Conservation (phyloP, 92 coral and sea anemone species). For the Zoanthus gigantus region DNA sequence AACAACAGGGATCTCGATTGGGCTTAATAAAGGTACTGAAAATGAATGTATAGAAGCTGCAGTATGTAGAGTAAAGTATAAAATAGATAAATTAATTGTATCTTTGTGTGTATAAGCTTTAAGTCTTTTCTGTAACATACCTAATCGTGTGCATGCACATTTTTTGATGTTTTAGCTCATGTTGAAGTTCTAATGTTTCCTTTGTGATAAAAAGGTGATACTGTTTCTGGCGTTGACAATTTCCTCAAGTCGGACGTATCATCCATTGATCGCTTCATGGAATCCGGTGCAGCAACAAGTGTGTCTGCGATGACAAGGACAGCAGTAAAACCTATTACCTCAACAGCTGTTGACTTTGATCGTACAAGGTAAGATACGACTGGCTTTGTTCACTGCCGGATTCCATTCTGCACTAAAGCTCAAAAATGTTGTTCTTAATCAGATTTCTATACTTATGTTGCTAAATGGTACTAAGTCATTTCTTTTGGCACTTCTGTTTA, state of each 20-base stretch:
- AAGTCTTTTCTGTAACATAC: too few relatives aligned
- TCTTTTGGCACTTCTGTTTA: too few relatives aligned
- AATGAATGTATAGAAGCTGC: background rate
- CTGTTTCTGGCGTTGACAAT: conserved; percentile 24
- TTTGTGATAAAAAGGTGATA: background rate
- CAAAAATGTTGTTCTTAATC: too few relatives aligned
- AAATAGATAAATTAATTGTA: too few relatives aligned
- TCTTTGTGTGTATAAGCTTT: too few relatives aligned
- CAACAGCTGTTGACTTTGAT: background rate
- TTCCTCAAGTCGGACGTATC: conserved; percentile 33
- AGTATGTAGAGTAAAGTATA: too few relatives aligned
- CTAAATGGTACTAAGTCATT: too few relatives aligned
- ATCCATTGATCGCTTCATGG: conserved; percentile 24
- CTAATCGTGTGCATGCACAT: too few relatives aligned
- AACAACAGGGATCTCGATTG: conserved; percentile 31
- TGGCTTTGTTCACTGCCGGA: background rate
- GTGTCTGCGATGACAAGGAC: conserved; percentile 40
- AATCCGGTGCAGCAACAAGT: background rate
- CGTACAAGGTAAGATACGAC: conserved; percentile 24
- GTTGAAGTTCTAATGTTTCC: background rate
- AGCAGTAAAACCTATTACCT: background rate
- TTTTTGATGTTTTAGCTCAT: background rate
- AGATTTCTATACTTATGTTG: too few relatives aligned
- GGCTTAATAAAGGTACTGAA: background rate
- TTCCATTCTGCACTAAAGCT: too few relatives aligned